A percentile compares a stretch with the other conserved stretches of the same genome.
Conservation (phyloP, 2,888 invertebrate species). For the Drosophila ustulata region DNA sequence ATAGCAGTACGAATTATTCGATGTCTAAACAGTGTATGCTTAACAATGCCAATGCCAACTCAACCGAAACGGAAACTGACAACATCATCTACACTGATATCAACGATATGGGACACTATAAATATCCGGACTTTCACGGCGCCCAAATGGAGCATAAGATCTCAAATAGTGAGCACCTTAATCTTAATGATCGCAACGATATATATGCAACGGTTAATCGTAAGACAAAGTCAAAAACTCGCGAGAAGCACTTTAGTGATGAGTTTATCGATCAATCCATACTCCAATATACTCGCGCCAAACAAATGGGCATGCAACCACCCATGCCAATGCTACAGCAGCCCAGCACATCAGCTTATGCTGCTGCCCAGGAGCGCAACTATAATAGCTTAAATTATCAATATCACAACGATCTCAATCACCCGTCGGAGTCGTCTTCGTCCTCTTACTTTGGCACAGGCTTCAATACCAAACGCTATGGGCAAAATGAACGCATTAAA, state of each 20-base stretch:
- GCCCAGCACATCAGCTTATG: conserved; percentile 65
- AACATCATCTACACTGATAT: conserved; percentile 85
- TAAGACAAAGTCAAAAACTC: conserved; percentile 84
- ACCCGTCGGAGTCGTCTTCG: conserved; percentile 84
- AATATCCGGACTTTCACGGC: conserved; percentile 79
- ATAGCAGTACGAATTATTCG: conserved; percentile 86
- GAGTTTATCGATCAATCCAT: conserved; percentile 85
- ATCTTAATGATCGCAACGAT: conserved; percentile 83
- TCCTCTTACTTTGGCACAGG: conserved; percentile 83
- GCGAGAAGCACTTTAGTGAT: conserved; percentile 84
- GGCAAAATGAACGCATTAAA: conserved; percentile 73
- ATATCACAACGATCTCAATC: conserved; percentile 83
- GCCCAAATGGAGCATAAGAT: conserved; percentile 82
- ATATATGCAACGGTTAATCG: conserved; percentile 85
- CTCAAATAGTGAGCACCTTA: conserved; percentile 82
- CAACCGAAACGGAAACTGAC: conserved; percentile 85
- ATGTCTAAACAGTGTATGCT: conserved; percentile 85
- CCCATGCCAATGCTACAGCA: conserved; percentile 56
- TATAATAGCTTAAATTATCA: conserved; percentile 78
- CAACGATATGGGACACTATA: conserved; percentile 84
- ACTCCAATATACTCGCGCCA: conserved; percentile 82
- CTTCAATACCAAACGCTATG: conserved; percentile 78
- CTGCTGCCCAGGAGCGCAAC: conserved; percentile 68
- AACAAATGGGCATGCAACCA: conserved; percentile 72
- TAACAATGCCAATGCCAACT: conserved; percentile 84